phyloP scores from a whole-genome alignment of 2,113 vertebrate genomes.

The Sapayoa aenigma region DNA sequence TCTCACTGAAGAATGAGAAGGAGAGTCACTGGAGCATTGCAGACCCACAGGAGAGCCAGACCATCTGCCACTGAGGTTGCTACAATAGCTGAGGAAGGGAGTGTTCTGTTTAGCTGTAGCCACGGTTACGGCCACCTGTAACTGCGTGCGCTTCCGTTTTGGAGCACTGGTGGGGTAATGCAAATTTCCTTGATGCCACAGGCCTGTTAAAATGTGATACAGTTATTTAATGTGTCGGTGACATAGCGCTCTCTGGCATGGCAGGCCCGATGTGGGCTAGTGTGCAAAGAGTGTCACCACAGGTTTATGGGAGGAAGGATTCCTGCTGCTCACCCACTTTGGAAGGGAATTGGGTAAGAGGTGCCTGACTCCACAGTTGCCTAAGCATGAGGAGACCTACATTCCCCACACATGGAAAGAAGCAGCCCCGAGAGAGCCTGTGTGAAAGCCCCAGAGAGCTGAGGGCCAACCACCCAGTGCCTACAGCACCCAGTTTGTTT shows the following conservation, averaged over 20 bases:
- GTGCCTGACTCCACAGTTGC: neutral
- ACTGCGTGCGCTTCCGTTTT: neutral
- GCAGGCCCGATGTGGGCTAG: neutral
- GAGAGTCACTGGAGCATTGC: neutral
- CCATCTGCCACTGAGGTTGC: neutral
- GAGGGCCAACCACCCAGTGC: neutral
- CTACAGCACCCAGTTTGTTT: neutral
- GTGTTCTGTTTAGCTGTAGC: constrained; percentile 39
- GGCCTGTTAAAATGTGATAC: neutral
- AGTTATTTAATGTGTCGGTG: constrained; percentile 2
- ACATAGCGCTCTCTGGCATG: neutral
- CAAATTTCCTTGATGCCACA: neutral
- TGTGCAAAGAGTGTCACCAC: neutral
- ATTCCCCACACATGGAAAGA: neutral
- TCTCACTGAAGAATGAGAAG: neutral
- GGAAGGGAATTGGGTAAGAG: neutral
- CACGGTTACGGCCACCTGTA: neutral
- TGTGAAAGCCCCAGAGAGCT: rapidly evolving
- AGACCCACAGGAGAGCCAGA: neutral
- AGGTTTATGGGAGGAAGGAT: neutral
- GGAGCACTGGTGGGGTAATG: neutral
- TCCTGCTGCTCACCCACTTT: neutral
- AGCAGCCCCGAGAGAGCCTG: neutral
- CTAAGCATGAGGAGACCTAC: neutral
- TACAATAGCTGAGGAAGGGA: neutral